These are phyloP conservation scores for Sebastes umbrosus DNA, from an alignment of 2,797 vertebrate genomes.

Conservation along the genomic window DNA sequence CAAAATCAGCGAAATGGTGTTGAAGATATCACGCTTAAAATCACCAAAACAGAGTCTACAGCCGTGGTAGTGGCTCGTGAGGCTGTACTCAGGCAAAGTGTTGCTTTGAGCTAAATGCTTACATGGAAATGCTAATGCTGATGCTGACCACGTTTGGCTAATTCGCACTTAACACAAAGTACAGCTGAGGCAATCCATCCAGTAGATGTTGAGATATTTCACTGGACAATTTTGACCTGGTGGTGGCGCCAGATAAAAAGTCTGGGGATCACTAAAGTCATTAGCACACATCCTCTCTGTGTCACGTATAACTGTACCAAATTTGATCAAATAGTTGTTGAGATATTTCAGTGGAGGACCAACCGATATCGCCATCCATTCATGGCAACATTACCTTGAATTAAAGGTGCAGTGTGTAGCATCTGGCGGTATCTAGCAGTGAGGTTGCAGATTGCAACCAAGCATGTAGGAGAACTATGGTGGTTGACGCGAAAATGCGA, in stretches of 20 bases:
- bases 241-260: not conserved
- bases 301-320: not conserved
- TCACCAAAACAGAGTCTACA: not conserved
- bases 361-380: not conserved
- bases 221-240: not conserved
- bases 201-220: not conserved
- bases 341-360: not conserved
- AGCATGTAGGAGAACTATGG: too few relatives aligned
- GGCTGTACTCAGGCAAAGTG: not conserved
- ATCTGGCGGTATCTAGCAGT: too few relatives aligned
- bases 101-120: not conserved
- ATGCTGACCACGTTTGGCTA: not conserved
- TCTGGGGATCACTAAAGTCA: not conserved
- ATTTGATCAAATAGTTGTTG: not conserved
- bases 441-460: too few relatives aligned
- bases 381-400: not conserved
- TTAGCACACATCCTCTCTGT: not conserved
- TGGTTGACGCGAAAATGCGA: too few relatives aligned
- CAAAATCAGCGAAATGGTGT: not conserved
- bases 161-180: not conserved
- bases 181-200: not conserved
- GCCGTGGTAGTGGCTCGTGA: not conserved
- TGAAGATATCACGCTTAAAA: not conserved
- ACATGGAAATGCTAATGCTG: not conserved
- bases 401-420: not conserved